Evolutionary conservation across 2,797 vertebrate genomes (phyloP), one percentile per base, ranked within the genome.

Genomic region (Sebastes kiyomatsui): DNA sequence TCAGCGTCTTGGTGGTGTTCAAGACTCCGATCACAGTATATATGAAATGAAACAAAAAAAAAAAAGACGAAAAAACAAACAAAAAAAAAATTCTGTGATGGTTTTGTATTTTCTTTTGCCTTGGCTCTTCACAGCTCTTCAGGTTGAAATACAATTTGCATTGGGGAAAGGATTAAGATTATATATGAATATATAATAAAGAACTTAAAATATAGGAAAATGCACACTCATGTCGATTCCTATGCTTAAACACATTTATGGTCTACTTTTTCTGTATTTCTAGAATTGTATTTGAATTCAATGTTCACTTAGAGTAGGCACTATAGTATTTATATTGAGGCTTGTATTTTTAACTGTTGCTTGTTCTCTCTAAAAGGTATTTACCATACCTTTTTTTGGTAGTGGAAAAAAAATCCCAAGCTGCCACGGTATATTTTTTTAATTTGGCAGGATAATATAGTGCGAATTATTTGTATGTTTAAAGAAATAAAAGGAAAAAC

Each of bases 361-460:
- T 99, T 98, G 98, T 99, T 99, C 97, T 98, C 97, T 98, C 95
- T 96, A 97, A 98, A 54, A 99, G 98, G 97, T 99, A 98, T 98
- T 95, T 94, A 96, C 95, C 95, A 96, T 98, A 99, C 97, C 97
- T 98, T 99, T 97, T 92, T 98, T 96, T 97, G 98, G 97, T 99
- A 98, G 98, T 98, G 97, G 96, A 97, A 98, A 98, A 96, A 99
- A 97, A 94, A 92, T 92, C 98, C 97, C 97, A 98, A 96, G 98
- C 98, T 99, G 98, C 98, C 98, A 98, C 97, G 96, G 97, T 99
- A 99, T 99, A 99, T 99, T 98, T 99, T 99, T 99, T 99, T 99
- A 99, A 99, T 99, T 99, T 99, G 98, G 98, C 98, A 99, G 98
- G 98, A 99, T 99, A 99, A 99, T 99, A 99, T 99, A 99, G 97